phyloP scores from a whole-genome alignment of 1,140 invertebrate species.

The Planococcus citri region DNA sequence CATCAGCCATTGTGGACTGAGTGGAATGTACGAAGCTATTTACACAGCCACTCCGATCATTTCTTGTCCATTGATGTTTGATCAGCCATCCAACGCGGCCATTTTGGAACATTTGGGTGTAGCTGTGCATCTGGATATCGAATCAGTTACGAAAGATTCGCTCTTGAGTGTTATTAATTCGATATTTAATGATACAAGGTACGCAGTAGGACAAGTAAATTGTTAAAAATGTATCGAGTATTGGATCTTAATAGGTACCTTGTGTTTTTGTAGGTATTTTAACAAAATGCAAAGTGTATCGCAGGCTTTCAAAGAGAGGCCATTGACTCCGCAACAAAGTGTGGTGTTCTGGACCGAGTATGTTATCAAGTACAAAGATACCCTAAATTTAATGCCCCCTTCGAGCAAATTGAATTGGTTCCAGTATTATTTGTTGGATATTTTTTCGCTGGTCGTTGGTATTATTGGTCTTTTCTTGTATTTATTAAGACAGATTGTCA shows the following conservation, averaged over 20 bases:
- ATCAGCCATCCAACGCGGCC: constrained; percentile 29
- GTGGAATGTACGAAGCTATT: constrained; percentile 37
- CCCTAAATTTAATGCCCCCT: constrained; percentile 36
- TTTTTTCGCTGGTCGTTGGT: too few relatives aligned
- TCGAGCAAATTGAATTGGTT: too few relatives aligned
- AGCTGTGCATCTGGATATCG: background rate
- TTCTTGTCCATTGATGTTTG: constrained; percentile 37
- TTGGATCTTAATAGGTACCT: constrained; percentile 32
- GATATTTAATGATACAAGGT: background rate
- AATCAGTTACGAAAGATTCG: background rate
- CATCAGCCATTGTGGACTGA: constrained; percentile 35
- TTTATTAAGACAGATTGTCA: too few relatives aligned
- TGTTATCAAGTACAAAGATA: constrained; percentile 40
- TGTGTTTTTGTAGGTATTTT: constrained; percentile 21
- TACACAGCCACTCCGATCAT: constrained; percentile 38
- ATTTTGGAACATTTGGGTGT: background rate
- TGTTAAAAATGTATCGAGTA: too few relatives aligned
- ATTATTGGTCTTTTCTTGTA: too few relatives aligned
- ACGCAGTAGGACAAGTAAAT: constrained; percentile 27
- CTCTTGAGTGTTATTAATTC: background rate
- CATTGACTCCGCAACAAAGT: constrained; percentile 33
- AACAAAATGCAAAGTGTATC: constrained; percentile 21
- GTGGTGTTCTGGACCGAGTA: constrained; percentile 44
- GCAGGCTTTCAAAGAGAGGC: constrained; percentile 33
- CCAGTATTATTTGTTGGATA: too few relatives aligned